These are phyloP conservation scores for Tethya wilhelma DNA, from an alignment of 37 sponge, comb jelly and placozoan genomes.

Conservation along the genomic window DNA sequence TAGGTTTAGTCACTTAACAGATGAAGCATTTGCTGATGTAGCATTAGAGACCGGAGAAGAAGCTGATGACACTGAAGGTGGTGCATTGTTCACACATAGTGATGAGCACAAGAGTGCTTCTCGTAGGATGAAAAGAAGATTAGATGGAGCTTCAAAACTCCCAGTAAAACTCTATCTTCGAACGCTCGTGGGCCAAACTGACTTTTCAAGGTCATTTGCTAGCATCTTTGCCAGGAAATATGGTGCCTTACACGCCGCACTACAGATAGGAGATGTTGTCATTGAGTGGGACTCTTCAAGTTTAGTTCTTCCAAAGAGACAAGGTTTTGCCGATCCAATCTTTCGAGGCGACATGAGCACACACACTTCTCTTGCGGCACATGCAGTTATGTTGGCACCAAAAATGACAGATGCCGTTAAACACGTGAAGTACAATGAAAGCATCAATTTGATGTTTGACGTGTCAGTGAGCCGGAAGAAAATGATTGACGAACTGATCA, in stretches of 20 bases:
- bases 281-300: constrained; percentile 28
- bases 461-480: not conserved
- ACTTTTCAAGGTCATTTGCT: not conserved
- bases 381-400: too few relatives aligned
- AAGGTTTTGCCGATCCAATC: not conserved
- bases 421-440: not conserved
- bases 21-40: too few relatives aligned
- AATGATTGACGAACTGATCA: constrained; percentile 1
- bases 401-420: not conserved
- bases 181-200: not conserved
- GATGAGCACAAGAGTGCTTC: too few relatives aligned
- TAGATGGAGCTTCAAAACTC: too few relatives aligned
- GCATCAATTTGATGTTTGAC: not conserved
- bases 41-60: too few relatives aligned
- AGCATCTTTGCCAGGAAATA: constrained; percentile 4
- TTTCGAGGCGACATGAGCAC: not conserved
- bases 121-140: too few relatives aligned
- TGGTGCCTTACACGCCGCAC: constrained; percentile 32
- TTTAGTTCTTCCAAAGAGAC: not conserved
- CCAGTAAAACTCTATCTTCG: constrained; percentile 14
- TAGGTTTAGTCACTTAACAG: too few relatives aligned
- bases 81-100: too few relatives aligned
- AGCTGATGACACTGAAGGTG: too few relatives aligned
- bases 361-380: not conserved
- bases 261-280: constrained; percentile 7